phyloP scores from a whole-genome alignment of 1,140 invertebrate genomes.

The Rhopalosiphum padi region DNA sequence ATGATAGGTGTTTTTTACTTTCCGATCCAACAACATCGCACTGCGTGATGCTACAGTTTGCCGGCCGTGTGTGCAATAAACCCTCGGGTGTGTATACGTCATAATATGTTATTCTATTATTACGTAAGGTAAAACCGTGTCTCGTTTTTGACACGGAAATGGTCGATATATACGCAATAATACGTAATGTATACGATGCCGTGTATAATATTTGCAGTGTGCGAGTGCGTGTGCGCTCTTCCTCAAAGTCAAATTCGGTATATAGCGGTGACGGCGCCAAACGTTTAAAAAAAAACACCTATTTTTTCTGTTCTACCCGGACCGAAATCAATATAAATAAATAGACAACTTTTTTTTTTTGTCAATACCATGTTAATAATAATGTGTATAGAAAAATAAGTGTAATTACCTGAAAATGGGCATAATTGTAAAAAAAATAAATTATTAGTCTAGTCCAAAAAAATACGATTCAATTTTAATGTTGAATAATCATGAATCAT shows the following conservation, averaged over 20 bases:
- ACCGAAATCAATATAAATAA: not conserved
- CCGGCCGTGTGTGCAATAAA: too few species aligned
- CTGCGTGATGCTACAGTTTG: too few species aligned
- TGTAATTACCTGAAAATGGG: not conserved
- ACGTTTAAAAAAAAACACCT: not conserved
- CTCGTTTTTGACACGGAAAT: not conserved
- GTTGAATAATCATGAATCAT: not conserved
- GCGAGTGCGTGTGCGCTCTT: too few species aligned
- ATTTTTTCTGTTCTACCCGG: not conserved
- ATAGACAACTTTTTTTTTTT: not conserved
- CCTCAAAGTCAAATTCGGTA: too few species aligned
- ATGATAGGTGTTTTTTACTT: too few species aligned
- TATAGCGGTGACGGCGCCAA: too few species aligned
- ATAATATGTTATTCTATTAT: not conserved
- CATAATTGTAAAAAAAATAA: not conserved
- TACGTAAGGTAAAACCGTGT: not conserved
- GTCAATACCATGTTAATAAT: not conserved
- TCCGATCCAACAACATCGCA: too few species aligned
- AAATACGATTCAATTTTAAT: not conserved
- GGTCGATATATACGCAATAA: not conserved
- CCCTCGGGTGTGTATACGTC: too few species aligned
- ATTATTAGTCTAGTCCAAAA: constrained; percentile 4
- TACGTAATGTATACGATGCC: too few species aligned
- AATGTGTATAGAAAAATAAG: not conserved
- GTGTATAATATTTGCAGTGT: too few species aligned